Evolutionary conservation across 1,140 invertebrate species (phyloP).

Genomic region (Bombyx mandarina): DNA sequence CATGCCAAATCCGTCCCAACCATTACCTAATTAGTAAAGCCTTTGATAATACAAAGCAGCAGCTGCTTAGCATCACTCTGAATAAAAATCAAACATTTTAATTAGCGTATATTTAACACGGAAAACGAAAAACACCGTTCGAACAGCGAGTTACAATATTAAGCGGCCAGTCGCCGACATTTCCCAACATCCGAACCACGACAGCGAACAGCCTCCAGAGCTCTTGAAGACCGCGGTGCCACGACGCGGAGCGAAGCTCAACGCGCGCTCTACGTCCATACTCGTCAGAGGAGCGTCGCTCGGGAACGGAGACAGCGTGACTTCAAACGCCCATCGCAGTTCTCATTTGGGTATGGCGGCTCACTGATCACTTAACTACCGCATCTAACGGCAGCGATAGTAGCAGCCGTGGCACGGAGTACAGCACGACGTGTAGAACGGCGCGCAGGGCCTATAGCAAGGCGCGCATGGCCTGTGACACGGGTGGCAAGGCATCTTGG

Average conservation of each 20-base stretch:
- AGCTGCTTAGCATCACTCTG: too few relatives aligned
- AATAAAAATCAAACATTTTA: too few relatives aligned
- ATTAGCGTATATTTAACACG: too few relatives aligned
- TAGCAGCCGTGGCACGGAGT: slow-evolving; percentile 33
- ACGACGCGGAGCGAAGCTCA: slow-evolving; percentile 7
- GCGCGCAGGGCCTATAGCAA: slow-evolving; percentile 27
- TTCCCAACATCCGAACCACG: background rate
- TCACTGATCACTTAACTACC: slow-evolving; percentile 4
- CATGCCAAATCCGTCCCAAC: too few relatives aligned
- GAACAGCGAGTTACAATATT: too few relatives aligned
- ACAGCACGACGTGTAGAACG: slow-evolving; percentile 29
- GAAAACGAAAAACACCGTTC: too few relatives aligned
- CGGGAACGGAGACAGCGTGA: slow-evolving; percentile 7
- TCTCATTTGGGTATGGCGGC: background rate
- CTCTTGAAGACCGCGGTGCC: slow-evolving; percentile 6
- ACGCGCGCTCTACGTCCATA: slow-evolving; percentile 10
- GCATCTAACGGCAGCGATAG: slow-evolving; percentile 16
- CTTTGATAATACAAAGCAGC: too few relatives aligned
- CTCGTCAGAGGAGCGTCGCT: slow-evolving; percentile 10
- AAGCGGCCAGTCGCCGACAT: too few relatives aligned
- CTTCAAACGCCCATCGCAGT: background rate
- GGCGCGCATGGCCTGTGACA: slow-evolving; percentile 27
- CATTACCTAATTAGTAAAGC: too few relatives aligned
- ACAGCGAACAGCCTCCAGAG: slow-evolving; percentile 6
- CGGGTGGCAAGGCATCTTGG: slow-evolving; percentile 41